Evolutionary conservation across 2,888 invertebrate genomes (phyloP), one percentile per base, ranked within the genome.

Genomic region (Ramazzottius varieornatus): DNA sequence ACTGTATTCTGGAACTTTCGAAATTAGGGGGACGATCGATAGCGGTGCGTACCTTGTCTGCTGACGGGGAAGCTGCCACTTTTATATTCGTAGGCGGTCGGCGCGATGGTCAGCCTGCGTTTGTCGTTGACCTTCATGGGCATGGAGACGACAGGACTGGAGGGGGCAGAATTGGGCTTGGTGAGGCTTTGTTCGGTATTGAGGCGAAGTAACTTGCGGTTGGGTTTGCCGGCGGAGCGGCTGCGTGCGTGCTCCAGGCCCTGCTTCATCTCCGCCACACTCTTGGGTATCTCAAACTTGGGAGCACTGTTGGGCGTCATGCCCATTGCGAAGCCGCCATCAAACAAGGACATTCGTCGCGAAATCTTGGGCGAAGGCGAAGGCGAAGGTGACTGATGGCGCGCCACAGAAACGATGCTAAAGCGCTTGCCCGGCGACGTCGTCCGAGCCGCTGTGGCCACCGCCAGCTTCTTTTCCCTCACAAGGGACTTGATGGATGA

Each of bases 231-330:
- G 40, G 8, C 20, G 40, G 8, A 13, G 40, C 40, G 40, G 20
- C 16, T 29, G 20, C 4, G 4, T 13, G 20, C 29, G 20, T 29
- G 54, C 54, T 54, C 16, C 29, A 54, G 54, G 54, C 24, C 54
- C 4, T 24, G 8, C n/a, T 29, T 16, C n/a, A 54, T 4, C 29
- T 54, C 54, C 20, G 54, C 29, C 16, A 54, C 24, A 24, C 16
- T 54, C 67, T 64, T 63, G 67, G 73, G 73, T 64, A 73, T 73
- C 16, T 72, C 70, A 67, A 73, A 73, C 63, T 73, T 71, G 1
- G 73, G 73, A 64, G 73, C 72, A 34, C 67, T 71, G 32, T 70
- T 68, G 0, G 73, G 73, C 1, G 73, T 73, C 4, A 29, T 54
- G 54, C 13, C 29, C 20, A 13, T 4, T 8, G 20, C 8, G 40